Percentiles rank a stretch among this genome's conserved stretches.
Evolutionary conservation across 2,888 invertebrate species (phyloP).

Genomic region (Laspeyria flexula): DNA sequence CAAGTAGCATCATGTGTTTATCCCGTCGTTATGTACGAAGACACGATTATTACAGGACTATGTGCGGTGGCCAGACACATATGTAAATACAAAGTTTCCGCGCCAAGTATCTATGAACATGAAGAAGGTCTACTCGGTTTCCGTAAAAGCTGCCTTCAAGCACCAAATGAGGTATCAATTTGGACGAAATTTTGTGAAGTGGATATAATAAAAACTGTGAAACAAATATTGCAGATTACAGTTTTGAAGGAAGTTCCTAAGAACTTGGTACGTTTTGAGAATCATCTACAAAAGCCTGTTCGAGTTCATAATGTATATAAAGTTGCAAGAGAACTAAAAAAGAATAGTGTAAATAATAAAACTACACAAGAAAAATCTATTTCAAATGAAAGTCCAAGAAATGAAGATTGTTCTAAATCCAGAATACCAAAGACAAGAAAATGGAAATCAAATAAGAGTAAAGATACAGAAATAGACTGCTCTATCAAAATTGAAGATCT

Average conservation of each 20-base stretch:
- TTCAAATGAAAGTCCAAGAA: not conserved
- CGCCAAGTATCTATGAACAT: slow-evolving; percentile 56
- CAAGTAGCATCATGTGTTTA: slow-evolving; percentile 82
- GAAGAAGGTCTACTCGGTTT: slow-evolving; percentile 90
- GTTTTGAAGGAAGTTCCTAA: slow-evolving; percentile 83
- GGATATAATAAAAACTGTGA: slow-evolving; percentile 88
- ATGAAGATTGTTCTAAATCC: slow-evolving; percentile 24
- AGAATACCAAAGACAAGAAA: slow-evolving; percentile 74
- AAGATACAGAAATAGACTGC: slow-evolving; percentile 69
- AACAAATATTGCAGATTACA: slow-evolving; percentile 61
- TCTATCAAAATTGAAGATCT: slow-evolving; percentile 80
- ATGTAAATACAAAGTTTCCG: slow-evolving; percentile 53
- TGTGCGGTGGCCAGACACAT: slow-evolving; percentile 88
- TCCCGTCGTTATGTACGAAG: slow-evolving; percentile 87
- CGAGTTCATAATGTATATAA: slow-evolving; percentile 94
- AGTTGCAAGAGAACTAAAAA: slow-evolving; percentile 86
- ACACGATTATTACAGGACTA: slow-evolving; percentile 90
- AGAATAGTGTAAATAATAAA: slow-evolving; percentile 48
- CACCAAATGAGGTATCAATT: slow-evolving; percentile 93
- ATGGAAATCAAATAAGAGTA: slow-evolving; percentile 77
- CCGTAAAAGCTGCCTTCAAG: slow-evolving; percentile 91
- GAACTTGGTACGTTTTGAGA: slow-evolving; percentile 92
- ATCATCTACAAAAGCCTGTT: slow-evolving; percentile 93
- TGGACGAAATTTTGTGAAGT: slow-evolving; percentile 98
- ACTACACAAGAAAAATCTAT: slow-evolving; percentile 18